Conservation (phyloP, 2,888 invertebrate species). For the Drosophila robusta region DNA sequence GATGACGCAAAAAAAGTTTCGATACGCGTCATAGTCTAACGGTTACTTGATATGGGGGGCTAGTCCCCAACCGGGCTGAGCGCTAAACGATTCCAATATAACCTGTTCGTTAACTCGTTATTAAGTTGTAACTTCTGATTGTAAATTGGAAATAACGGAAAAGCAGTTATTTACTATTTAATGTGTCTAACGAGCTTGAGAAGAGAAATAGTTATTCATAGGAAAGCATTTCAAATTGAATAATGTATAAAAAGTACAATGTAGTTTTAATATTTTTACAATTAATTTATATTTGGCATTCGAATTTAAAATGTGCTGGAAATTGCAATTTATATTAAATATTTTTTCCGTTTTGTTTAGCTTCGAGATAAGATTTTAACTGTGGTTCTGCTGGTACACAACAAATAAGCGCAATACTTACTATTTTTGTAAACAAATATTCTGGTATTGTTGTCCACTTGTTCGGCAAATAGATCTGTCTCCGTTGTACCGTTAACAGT, state of each 20-base stretch:
- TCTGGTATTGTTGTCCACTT: conserved; percentile 68
- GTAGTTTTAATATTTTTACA: neutral
- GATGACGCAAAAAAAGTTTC: conserved; percentile 48
- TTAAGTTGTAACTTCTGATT: conserved; percentile 19
- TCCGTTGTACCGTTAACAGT: conserved; percentile 52
- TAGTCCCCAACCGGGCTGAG: neutral
- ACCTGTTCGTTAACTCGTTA: conserved; percentile 36
- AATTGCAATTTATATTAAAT: too few species aligned
- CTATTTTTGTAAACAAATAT: conserved; percentile 76
- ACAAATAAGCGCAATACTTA: conserved; percentile 52
- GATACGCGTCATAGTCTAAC: conserved; percentile 13
- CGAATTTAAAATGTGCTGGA: too few species aligned
- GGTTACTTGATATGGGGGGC: conserved; percentile 3
- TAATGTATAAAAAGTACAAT: neutral
- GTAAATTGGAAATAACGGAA: conserved; percentile 10
- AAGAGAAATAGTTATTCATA: conserved; percentile 3
- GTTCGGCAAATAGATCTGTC: conserved; percentile 46
- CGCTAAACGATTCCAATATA: conserved; percentile 19
- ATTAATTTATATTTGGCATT: neutral
- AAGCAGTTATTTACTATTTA: conserved; percentile 1
- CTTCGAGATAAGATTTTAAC: too few species aligned
- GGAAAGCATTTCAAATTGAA: neutral
- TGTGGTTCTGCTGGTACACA: too few species aligned
- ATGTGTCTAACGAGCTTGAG: neutral
- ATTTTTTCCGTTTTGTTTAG: too few species aligned